phyloP scores from a whole-genome alignment of 2,888 invertebrate species.

The Lycia hirtaria region DNA sequence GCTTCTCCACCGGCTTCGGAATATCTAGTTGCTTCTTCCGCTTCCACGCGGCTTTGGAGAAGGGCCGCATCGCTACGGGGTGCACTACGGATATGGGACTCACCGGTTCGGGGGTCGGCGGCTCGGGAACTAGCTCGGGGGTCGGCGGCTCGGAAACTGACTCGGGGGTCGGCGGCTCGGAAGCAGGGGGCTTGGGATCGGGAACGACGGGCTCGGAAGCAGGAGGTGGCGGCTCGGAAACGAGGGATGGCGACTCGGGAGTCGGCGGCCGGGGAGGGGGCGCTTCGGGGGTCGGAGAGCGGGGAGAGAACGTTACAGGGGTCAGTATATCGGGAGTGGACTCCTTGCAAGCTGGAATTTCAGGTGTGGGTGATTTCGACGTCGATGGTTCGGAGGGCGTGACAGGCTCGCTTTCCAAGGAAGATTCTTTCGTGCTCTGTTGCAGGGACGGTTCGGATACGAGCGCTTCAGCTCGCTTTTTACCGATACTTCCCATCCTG shows the following conservation, averaged over 20 bases:
- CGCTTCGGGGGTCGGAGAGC: slow-evolving; percentile 25
- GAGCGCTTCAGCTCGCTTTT: slow-evolving; percentile 62
- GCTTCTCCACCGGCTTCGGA: slow-evolving; percentile 76
- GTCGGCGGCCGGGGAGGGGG: slow-evolving; percentile 17
- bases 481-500: slow-evolving; percentile 76
- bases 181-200: slow-evolving; percentile 12
- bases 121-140: slow-evolving; percentile 40
- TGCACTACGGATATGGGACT: slow-evolving; percentile 78
- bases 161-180: slow-evolving; percentile 36
- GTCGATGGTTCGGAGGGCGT: slow-evolving; percentile 16
- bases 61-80: slow-evolving; percentile 81
- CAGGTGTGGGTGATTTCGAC: slow-evolving; percentile 21
- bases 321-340: slow-evolving; percentile 28
- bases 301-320: slow-evolving; percentile 12
- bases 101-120: slow-evolving; percentile 51
- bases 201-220: slow-evolving; percentile 14
- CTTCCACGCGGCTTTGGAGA: slow-evolving; percentile 84
- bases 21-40: slow-evolving; percentile 69
- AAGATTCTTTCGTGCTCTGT: slow-evolving; percentile 46
- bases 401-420: slow-evolving; percentile 32
- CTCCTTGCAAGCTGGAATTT: slow-evolving; percentile 26
- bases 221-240: slow-evolving; percentile 13
- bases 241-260: slow-evolving; percentile 8
- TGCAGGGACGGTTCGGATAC: slow-evolving; percentile 52
- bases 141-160: slow-evolving; percentile 35